Conservation (phyloP, 2,113 vertebrate species). For the Tachycineta bicolor region DNA sequence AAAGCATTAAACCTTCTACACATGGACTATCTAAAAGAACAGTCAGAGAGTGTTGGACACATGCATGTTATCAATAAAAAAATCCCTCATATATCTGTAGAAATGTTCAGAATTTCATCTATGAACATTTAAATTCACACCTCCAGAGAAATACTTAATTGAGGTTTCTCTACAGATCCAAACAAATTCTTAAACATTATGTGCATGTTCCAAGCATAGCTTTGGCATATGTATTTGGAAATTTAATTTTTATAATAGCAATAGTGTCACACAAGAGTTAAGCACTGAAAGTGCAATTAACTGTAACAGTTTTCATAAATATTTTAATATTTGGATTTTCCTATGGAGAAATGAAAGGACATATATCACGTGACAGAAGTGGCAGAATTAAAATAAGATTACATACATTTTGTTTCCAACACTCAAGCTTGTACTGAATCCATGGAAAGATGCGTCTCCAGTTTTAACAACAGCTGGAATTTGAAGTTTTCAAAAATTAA, state of each 20-base stretch:
- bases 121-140: neutral
- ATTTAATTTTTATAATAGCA: constrained; percentile 6
- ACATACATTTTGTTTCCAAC: neutral
- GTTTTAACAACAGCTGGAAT: neutral
- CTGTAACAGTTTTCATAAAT: neutral
- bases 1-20: neutral
- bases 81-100: neutral
- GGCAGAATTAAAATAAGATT: neutral
- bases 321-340: constrained; percentile 1
- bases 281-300: neutral
- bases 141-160: neutral
- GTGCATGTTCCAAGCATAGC: neutral
- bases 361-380: neutral
- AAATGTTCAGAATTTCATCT: neutral
- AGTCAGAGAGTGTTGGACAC: neutral
- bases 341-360: neutral
- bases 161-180: neutral
- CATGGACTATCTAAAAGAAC: neutral
- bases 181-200: neutral
- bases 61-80: neutral
- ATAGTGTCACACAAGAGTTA: neutral
- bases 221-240: neutral
- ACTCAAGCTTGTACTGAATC: neutral
- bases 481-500: neutral
- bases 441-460: neutral